Conservation (phyloP, 2,113 vertebrate species). For the Callospermophilus lateralis region DNA sequence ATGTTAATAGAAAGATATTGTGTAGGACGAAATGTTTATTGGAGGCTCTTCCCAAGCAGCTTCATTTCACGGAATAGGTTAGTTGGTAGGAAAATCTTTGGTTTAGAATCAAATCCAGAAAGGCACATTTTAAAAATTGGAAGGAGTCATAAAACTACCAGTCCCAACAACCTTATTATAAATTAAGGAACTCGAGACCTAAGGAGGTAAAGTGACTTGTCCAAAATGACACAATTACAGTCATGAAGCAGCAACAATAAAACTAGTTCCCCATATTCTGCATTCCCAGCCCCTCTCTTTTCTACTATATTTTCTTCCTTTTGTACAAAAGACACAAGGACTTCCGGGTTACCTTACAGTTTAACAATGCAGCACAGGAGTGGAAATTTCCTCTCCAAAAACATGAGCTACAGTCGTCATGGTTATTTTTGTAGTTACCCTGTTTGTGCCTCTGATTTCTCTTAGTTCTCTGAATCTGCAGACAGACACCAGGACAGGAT, state of each 20-base stretch:
- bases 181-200: neutral
- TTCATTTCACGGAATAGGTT: neutral
- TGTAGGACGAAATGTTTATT: neutral
- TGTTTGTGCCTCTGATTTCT: neutral
- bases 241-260: neutral
- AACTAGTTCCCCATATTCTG: neutral
- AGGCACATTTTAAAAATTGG: neutral
- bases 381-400: neutral
- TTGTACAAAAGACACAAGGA: neutral
- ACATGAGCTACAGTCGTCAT: neutral
- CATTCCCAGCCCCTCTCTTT: neutral
- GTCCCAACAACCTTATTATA: neutral
- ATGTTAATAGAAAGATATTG: neutral
- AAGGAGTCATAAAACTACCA: neutral
- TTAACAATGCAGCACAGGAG: neutral
- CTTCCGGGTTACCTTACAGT: conserved; percentile 42
- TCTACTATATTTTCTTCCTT: neutral
- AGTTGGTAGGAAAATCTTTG: neutral
- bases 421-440: neutral
- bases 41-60: neutral
- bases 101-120: neutral
- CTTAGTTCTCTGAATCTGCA: neutral
- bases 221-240: neutral
- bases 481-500: conserved; percentile 52
- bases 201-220: neutral